Conservation (phyloP, 2,113 vertebrate genomes). For the Periophthalmodon schlosseri region DNA sequence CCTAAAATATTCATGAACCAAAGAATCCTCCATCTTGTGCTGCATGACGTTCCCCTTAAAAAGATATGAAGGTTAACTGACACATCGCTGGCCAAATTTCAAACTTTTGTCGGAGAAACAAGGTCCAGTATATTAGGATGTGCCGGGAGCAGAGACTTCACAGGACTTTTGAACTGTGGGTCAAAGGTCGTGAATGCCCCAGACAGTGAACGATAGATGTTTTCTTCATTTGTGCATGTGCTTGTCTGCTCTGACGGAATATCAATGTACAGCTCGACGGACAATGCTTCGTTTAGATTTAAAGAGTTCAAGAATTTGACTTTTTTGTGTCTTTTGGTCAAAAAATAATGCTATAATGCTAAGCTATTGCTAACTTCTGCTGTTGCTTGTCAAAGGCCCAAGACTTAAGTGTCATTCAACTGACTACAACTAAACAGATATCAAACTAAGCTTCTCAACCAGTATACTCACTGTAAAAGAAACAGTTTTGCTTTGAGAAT, state of each 20-base stretch:
- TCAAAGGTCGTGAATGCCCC: conserved; percentile 1
- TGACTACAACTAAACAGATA: too few relatives aligned
- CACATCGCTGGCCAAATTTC: conserved; percentile 17
- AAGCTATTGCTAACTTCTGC: too few relatives aligned
- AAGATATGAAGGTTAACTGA: conserved; percentile 32
- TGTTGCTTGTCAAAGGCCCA: too few relatives aligned
- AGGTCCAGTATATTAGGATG: conserved; percentile 16
- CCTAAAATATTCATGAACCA: conserved; percentile 36
- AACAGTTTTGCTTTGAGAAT: too few relatives aligned
- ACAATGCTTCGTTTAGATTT: not conserved
- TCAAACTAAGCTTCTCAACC: too few relatives aligned
- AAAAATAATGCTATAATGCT: too few relatives aligned
- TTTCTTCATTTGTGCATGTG: conserved; percentile 20
- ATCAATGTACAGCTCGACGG: not conserved
- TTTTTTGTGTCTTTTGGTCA: too few relatives aligned
- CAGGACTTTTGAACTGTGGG: conserved; percentile 11
- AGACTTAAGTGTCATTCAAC: too few relatives aligned
- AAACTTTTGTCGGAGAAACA: conserved; percentile 10
- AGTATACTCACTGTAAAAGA: too few relatives aligned
- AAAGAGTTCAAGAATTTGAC: too few relatives aligned
- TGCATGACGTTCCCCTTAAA: conserved; percentile 15
- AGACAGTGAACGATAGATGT: conserved; percentile 8
- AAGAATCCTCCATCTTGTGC: conserved; percentile 19
- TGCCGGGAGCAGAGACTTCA: conserved; percentile 3
- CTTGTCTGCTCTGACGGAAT: not conserved